Percentiles rank a stretch among this genome's conserved stretches.
These are phyloP conservation scores for Neolamprologus kungweensis DNA, from an alignment of 2,113 vertebrate genomes.

Conservation along the genomic window DNA sequence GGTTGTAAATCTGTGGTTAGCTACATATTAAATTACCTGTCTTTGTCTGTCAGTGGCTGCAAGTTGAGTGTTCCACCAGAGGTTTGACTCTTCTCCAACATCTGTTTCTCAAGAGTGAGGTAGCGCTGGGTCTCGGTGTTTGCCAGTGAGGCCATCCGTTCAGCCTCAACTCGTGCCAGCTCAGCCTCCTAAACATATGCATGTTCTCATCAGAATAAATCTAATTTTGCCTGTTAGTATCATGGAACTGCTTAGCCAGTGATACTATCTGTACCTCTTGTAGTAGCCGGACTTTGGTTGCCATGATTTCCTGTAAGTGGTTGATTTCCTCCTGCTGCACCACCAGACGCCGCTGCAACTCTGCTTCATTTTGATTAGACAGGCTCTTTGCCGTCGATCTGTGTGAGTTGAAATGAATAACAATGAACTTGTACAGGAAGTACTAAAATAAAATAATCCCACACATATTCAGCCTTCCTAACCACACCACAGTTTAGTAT, in stretches of 20 bases:
- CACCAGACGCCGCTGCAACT: constrained; percentile 69
- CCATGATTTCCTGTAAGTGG: constrained; percentile 76
- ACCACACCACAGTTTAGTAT: background rate
- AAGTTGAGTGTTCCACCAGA: background rate
- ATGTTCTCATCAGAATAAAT: background rate
- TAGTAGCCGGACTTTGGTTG: constrained; percentile 82
- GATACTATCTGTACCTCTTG: constrained; percentile 75
- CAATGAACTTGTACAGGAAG: background rate
- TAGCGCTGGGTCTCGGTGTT: constrained; percentile 73
- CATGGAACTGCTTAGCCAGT: background rate
- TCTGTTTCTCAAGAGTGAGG: constrained; percentile 72
- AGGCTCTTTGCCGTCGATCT: constrained; percentile 73
- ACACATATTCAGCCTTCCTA: background rate
- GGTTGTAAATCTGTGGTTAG: background rate
- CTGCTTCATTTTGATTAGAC: constrained; percentile 76
- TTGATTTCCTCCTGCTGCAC: constrained; percentile 78
- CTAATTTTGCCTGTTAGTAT: background rate
- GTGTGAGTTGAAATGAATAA: background rate
- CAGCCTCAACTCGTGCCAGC: constrained; percentile 72
- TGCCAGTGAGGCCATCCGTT: constrained; percentile 69
- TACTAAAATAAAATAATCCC: background rate
- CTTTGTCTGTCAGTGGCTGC: constrained; percentile 50
- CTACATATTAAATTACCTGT: constrained; percentile 65
- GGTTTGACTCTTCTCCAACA: constrained; percentile 53
- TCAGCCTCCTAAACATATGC: constrained; percentile 74